Evolutionary conservation across 2,113 vertebrate genomes (phyloP).

Genomic region (Aegithalos caudatus): DNA sequence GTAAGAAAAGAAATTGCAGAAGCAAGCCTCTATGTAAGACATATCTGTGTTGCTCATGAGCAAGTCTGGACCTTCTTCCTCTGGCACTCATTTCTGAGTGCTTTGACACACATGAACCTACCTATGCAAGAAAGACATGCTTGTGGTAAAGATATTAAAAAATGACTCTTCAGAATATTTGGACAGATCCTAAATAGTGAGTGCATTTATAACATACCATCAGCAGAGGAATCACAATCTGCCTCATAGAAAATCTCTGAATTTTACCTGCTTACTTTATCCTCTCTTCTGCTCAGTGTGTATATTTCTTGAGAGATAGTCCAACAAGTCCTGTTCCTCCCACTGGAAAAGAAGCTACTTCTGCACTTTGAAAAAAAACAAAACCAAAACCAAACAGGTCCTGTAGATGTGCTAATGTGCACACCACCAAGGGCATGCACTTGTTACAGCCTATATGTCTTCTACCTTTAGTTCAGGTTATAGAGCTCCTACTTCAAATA

Average conservation of each 20-base stretch:
- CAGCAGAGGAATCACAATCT: background rate
- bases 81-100: background rate
- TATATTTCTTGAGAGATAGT: background rate
- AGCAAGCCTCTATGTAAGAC: background rate
- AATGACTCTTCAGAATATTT: background rate
- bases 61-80: background rate
- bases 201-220: background rate
- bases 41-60: background rate
- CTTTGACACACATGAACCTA: background rate
- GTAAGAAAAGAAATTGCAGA: background rate
- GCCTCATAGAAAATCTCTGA: background rate
- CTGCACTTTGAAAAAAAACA: background rate
- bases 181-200: background rate
- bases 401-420: background rate
- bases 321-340: background rate
- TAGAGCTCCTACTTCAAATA: background rate
- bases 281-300: background rate
- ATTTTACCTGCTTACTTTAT: background rate
- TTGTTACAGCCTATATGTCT: background rate
- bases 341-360: background rate
- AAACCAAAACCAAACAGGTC: no score
- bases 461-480: background rate
- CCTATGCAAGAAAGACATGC: background rate
- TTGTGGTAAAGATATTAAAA: background rate
- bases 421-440: accelerated